Percentiles rank a stretch among this genome's conserved stretches.
Conservation (phyloP, 2,113 vertebrate species). For the Cheilinus undulatus region DNA sequence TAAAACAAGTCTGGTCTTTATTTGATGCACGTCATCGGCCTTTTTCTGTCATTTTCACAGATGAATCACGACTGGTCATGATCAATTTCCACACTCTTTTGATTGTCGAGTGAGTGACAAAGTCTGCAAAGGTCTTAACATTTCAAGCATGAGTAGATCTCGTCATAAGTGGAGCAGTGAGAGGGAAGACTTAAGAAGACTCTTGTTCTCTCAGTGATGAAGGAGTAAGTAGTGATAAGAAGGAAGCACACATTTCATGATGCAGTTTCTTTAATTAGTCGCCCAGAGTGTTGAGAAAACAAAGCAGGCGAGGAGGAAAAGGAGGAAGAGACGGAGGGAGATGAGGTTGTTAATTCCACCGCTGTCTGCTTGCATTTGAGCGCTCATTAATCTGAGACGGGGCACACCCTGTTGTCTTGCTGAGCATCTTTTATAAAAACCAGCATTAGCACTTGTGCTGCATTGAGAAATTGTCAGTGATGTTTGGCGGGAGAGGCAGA, state of each 20-base stretch:
- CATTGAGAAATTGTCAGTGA: slow-evolving; percentile 74
- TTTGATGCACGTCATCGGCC: background rate
- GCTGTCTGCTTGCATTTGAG: slow-evolving; percentile 85
- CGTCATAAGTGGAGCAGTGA: slow-evolving; percentile 21
- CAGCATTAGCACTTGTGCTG: slow-evolving; percentile 71
- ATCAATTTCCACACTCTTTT: slow-evolving; percentile 5
- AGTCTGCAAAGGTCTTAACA: background rate
- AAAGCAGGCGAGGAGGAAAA: slow-evolving; percentile 36
- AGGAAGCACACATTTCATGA: slow-evolving; percentile 53
- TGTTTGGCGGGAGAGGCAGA: slow-evolving; percentile 52
- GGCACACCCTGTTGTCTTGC: slow-evolving; percentile 79
- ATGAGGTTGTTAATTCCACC: slow-evolving; percentile 82
- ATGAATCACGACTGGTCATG: background rate
- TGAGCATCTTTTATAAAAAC: slow-evolving; percentile 77
- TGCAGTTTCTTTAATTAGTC: slow-evolving; percentile 77
- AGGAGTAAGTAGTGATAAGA: slow-evolving; percentile 43
- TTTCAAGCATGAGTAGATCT: background rate
- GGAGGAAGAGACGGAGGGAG: slow-evolving; percentile 54
- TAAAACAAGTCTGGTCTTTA: background rate
- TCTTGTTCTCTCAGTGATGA: slow-evolving; percentile 42
- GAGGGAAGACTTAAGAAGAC: slow-evolving; percentile 11
- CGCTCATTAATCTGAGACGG: slow-evolving; percentile 82
- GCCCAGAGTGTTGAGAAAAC: slow-evolving; percentile 66
- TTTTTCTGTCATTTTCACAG: slow-evolving; percentile 4
- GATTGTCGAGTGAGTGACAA: slow-evolving; percentile 10